Evolutionary conservation across 2,888 invertebrate species (phyloP), one percentile per base, ranked within the genome.

Genomic region (Toxonevra muliebris): DNA sequence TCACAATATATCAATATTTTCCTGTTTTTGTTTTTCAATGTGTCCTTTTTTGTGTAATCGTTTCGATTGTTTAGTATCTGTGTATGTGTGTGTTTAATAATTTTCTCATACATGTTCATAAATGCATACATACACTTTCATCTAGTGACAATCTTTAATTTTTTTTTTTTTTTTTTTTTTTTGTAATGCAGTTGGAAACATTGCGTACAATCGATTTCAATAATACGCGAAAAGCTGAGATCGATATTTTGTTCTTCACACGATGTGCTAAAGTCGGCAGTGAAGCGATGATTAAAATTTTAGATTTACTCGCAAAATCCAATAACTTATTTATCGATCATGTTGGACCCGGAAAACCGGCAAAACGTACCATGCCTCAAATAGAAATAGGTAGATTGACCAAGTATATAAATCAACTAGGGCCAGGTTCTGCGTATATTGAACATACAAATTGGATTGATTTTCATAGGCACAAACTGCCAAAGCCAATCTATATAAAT

Each of bases 201-300:
- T 68, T 71, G 3, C 72, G 68, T 9, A 5, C 48, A 48, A 5
- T n/a, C 5, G 48, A 7, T 15, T 61, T 95, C 68, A 95, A 95
- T 86, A 95, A 95, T 81, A 95, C 95, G 0, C 88, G 88, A 30
- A 88, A 90, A 61, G 91, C 94, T 0, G 89, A 89, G 65, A 88
- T 89, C 40, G 90, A 94, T 53, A 87, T 94, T 17, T 82, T 96
- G 57, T 94, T 95, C 86, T 96, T 95, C 86, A 96, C 96, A 85
- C 88, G 95, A 12, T 94, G 94, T 61, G 95, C 95, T n/a, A 96
- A 95, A 86, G 95, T 94, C 59, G 95, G 95, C 69, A 94, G 94
- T 64, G 94, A 95, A 86, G 93, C 94, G 4, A 89, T 95, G 80
- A 93, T 95, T 91, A 93, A 94, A 81, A 71, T 83, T 0, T 72